A percentile compares a stretch with the other conserved stretches of the same genome.
Conservation (phyloP, 2,888 invertebrate species). For the Steinernema scapterisci region DNA sequence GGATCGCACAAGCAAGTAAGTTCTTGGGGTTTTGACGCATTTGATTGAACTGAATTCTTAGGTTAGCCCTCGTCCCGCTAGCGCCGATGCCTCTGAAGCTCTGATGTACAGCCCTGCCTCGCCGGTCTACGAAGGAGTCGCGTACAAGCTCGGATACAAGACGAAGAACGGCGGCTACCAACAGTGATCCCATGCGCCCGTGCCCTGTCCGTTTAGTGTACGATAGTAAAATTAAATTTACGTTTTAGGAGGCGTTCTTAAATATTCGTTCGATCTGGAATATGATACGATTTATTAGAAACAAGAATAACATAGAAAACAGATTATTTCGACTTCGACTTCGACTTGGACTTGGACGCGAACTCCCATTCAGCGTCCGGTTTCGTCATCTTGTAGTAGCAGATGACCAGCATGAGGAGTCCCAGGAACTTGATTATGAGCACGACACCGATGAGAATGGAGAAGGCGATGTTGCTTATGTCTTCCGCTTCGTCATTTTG, state of each 20-base stretch:
- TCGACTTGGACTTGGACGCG: too few relatives aligned
- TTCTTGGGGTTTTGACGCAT: not conserved
- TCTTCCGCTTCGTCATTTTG: too few relatives aligned
- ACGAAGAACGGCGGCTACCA: conserved; percentile 60
- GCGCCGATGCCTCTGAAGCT: conserved; percentile 45
- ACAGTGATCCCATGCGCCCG: conserved; percentile 30
- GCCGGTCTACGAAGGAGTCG: conserved; percentile 63
- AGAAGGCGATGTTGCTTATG: too few relatives aligned
- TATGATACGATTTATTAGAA: not conserved
- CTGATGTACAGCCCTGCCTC: conserved; percentile 50
- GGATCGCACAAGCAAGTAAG: conserved; percentile 79
- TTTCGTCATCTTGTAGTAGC: too few relatives aligned
- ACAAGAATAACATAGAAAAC: too few relatives aligned
- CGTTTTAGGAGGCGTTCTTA: too few relatives aligned
- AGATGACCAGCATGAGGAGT: too few relatives aligned
- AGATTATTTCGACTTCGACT: too few relatives aligned
- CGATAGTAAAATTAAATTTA: conserved; percentile 27
- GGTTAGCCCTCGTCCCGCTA: conserved; percentile 48
- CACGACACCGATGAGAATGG: too few relatives aligned
- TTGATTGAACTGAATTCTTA: conserved; percentile 34
- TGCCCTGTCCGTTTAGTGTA: conserved; percentile 10
- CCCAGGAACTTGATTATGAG: too few relatives aligned
- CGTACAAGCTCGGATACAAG: conserved; percentile 58
- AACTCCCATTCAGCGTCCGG: too few relatives aligned
- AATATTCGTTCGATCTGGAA: too few relatives aligned